A percentile compares a stretch with the other conserved stretches of the same genome.
Evolutionary conservation across 2,113 vertebrate genomes (phyloP).

Genomic region (Meriones unguiculatus): DNA sequence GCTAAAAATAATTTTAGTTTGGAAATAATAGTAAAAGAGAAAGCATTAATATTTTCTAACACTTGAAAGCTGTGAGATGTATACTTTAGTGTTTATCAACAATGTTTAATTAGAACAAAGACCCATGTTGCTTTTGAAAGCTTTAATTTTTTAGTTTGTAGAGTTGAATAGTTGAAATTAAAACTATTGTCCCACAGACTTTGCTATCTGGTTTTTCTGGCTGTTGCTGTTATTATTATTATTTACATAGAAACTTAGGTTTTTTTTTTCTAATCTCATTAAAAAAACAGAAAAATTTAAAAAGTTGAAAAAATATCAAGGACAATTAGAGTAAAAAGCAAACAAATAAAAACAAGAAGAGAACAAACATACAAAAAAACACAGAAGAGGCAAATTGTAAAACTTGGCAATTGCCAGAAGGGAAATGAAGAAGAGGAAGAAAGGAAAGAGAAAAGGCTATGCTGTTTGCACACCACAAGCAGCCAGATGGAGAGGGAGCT

Average conservation of each 20-base stretch:
- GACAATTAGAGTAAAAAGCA: background rate
- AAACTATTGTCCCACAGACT: background rate
- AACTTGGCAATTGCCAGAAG: background rate
- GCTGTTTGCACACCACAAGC: background rate
- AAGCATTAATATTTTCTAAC: background rate
- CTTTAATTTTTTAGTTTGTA: background rate
- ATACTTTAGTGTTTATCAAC: background rate
- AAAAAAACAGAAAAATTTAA: no score
- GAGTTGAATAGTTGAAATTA: background rate
- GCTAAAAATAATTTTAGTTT: background rate
- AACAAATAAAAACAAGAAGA: background rate
- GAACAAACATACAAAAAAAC: background rate
- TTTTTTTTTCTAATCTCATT: background rate
- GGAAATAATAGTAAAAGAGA: background rate
- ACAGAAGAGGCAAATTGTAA: background rate
- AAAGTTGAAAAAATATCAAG: background rate
- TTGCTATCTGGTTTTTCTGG: background rate
- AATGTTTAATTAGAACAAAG: background rate
- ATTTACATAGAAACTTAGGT: background rate
- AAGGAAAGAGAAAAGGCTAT: background rate
- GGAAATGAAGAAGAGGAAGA: background rate
- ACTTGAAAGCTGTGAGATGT: background rate
- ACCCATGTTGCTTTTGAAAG: background rate
- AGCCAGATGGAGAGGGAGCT: no score
- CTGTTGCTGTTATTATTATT: background rate